These are phyloP conservation scores for Cepaea nemoralis DNA, from an alignment of 1,140 invertebrate species.

Conservation along the genomic window DNA sequence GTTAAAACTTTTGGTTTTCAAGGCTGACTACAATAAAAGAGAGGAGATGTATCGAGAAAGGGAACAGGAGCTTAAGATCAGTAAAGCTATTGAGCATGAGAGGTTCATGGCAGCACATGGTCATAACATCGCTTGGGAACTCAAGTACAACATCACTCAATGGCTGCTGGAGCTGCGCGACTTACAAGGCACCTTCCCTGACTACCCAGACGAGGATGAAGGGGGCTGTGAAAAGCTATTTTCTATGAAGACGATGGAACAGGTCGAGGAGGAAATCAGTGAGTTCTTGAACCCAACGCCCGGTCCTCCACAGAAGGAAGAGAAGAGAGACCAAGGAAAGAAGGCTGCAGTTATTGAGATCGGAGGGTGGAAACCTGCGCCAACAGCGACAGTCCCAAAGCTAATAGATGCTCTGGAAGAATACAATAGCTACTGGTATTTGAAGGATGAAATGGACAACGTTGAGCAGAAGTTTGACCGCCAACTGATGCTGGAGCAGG, in stretches of 20 bases:
- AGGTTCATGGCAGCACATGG: not conserved
- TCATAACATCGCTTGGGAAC: not conserved
- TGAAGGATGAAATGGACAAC: conserved; percentile 17
- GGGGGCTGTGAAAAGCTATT: conserved; percentile 19
- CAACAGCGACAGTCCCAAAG: not conserved
- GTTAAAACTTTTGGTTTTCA: no score
- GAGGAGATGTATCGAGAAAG: not conserved
- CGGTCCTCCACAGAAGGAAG: not conserved
- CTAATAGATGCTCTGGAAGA: not conserved
- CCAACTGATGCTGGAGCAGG: not conserved
- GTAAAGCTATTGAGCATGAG: not conserved
- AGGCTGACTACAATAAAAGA: not conserved
- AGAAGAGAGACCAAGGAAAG: not conserved
- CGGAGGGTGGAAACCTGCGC: not conserved
- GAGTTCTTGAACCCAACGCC: not conserved
- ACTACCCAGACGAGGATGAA: conserved; percentile 30
- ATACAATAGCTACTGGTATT: conserved; percentile 27
- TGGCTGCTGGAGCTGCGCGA: conserved; percentile 16
- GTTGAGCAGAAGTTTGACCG: conserved; percentile 7
- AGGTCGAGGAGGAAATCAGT: not conserved
- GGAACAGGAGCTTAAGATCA: not conserved
- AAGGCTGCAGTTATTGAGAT: not conserved
- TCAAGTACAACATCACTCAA: conserved; percentile 22
- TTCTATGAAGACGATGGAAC: not conserved
- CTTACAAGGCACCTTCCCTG: conserved; percentile 11